Base-by-base conservation (phyloP, 2,113 vertebrate species). In the Brienomyrus longianalis region DNA sequence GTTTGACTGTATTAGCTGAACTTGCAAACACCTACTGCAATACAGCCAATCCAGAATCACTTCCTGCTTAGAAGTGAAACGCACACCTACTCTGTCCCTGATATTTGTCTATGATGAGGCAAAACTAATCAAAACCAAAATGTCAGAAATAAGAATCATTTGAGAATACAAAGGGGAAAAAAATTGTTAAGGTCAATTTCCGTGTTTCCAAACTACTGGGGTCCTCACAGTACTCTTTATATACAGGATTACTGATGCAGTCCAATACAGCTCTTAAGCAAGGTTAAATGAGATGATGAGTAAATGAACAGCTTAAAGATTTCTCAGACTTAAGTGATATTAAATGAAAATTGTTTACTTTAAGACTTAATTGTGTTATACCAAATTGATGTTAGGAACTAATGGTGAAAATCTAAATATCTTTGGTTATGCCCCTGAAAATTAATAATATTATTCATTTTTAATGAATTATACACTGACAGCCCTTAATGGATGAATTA, bases 1-100 rank as follows among this genome's bases (percentile, higher is more conserved):
- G 47, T 90, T 90, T 52, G 35, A 87, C 56, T 74, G 51, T 23
- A 52, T 47, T 83, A 87, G 89, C 59, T 70, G n/a, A 62, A 87
- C 9, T 50, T 47, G 19, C 39, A 50, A 62, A 51, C 59, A 54
- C 89, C 62, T 90, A 48, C 89, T 51, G 17, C 5, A 2, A 50
- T 13, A 70, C 47, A 87, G 31, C 88, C 88, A 89, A 83, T 89
- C 47, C 5, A 21, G 39, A 47, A 15, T 23, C 19, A 87, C 85
- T 87, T 87, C 85, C 85, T 56, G 31, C n/a, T 56, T 56, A 87
- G 51, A 27, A 87, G 39, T 27, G 13, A 35, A 27, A 39, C 5
- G 5, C 43, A 48, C 45, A 47, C 83, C 45, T 47, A 84, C 19
- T 23, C 43, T 47, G 80, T 83, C 70, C 70, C 31, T 74, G 27